Evolutionary conservation across 1,140 invertebrate species (phyloP).

Genomic region (Riptortus pedestris): DNA sequence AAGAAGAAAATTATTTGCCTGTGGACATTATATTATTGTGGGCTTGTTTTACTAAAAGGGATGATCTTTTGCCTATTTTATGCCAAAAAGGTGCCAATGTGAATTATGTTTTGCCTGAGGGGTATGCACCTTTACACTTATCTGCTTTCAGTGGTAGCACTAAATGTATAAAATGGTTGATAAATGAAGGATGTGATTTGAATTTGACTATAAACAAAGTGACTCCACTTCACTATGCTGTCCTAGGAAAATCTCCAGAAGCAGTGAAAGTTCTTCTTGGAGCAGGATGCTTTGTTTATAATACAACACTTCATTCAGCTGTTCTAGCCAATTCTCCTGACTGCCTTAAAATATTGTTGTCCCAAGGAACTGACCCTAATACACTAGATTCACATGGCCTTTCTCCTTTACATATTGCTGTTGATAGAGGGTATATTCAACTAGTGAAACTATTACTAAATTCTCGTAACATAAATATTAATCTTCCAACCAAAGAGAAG

Average conservation of each 20-base stretch:
- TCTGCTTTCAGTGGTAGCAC: slow-evolving; percentile 64
- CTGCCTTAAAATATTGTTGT: slow-evolving; percentile 57
- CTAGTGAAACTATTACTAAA: slow-evolving; percentile 45
- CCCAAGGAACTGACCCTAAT: slow-evolving; percentile 57
- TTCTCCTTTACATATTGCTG: slow-evolving; percentile 64
- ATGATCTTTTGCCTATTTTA: slow-evolving; percentile 49
- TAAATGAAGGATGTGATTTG: slow-evolving; percentile 54
- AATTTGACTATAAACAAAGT: slow-evolving; percentile 44
- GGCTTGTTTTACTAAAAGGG: slow-evolving; percentile 54
- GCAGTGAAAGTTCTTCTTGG: slow-evolving; percentile 58
- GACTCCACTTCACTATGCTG: slow-evolving; percentile 67
- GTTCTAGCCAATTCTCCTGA: slow-evolving; percentile 61
- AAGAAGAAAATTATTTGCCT: slow-evolving; percentile 22
- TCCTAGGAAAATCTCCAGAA: slow-evolving; percentile 63
- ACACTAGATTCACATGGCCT: slow-evolving; percentile 56
- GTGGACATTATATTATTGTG: slow-evolving; percentile 54
- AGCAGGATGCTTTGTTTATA: slow-evolving; percentile 51
- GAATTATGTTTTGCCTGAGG: slow-evolving; percentile 52
- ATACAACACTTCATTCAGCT: slow-evolving; percentile 65
- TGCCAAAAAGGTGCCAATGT: slow-evolving; percentile 54
- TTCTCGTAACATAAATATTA: slow-evolving; percentile 28
- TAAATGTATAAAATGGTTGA: slow-evolving; percentile 55
- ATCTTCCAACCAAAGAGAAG: slow-evolving; percentile 30
- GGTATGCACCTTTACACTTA: slow-evolving; percentile 58
- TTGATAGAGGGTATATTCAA: slow-evolving; percentile 55